Base-by-base conservation (phyloP, 2,888 invertebrate species). In the Vanessa cardui region DNA sequence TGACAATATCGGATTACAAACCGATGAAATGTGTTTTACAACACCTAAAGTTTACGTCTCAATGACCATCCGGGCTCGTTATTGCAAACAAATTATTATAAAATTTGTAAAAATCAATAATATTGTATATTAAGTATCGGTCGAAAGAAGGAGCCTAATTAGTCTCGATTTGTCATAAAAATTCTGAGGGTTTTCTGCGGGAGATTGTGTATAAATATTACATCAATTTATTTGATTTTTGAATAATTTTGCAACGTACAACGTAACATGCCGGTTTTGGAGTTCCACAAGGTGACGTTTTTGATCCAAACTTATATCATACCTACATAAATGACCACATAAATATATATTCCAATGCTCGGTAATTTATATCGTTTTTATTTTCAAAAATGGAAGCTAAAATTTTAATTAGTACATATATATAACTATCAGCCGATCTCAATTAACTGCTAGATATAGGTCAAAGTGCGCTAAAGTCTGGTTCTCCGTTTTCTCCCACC, bases 21-120 rank as follows among this genome's bases (percentile, higher is more conserved):
- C 58, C 63, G 64, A 58, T 54, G 68, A 68, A 61, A 68, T 60
- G 70, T 67, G 67, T 70, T 70, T 67, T 67, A 60, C 50, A 78
- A 80, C 77, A 78, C 72, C 71, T 74, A 66, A 79, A 80, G 78
- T 80, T 80, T 78, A 80, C 78, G 75, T 78, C 77, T 80, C 77
- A 79, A 81, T 81, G 79, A 71, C 69, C 66, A 63, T 64, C 70
- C 58, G 74, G 74, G 73, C 70, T 76, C 76, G 77, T 76, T 77
- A 73, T 69, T 68, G 66, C 68, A 69, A 49, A 67, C 63, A 50
- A 63, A 59, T 64, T 58, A 54, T 60, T 50, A 66, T 63, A 69
- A 72, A 73, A 70, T 67, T 71, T 64, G 72, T 63, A 70, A 72
- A 64, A 69, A 66, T 70, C 69, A 72, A 75, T 68, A 65, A 61